Percentiles rank a stretch among this genome's conserved stretches.
Evolutionary conservation across 2,113 vertebrate species (phyloP).

Genomic region (Tringa solitaria): DNA sequence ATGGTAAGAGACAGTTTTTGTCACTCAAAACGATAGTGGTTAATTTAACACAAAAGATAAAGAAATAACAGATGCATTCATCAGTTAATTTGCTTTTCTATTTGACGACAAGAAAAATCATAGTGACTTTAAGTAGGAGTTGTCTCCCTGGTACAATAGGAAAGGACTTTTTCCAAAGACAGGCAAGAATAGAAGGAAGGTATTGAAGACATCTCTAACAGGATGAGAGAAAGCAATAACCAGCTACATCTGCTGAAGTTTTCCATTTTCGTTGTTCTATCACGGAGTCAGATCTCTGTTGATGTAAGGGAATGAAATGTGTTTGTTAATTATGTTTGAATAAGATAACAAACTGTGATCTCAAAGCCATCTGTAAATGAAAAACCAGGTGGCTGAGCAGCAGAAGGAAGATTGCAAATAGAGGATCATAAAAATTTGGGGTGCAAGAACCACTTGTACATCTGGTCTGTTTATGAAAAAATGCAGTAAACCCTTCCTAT

Average conservation of each 20-base stretch:
- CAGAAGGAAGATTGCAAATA: not conserved
- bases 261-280: conserved; percentile 8
- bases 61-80: conserved; percentile 43
- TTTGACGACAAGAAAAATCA: not conserved
- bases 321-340: conserved; percentile 60
- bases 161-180: not conserved
- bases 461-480: not conserved
- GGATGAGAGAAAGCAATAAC: conserved; percentile 9
- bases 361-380: conserved; percentile 53
- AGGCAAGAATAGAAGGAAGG: not conserved
- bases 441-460: not conserved
- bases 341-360: conserved; percentile 58
- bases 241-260: not conserved
- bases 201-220: not conserved
- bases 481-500: not conserved
- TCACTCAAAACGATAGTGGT: conserved; percentile 31
- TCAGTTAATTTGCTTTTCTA: conserved; percentile 11
- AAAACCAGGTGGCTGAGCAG: conserved; percentile 49
- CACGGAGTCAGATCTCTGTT: conserved; percentile 12
- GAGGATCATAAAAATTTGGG: conserved; percentile 8
- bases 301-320: conserved; percentile 31
- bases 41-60: conserved; percentile 49
- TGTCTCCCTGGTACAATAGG: not conserved
- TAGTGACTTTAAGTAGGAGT: conserved; percentile 21
- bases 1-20: conserved; percentile 42